Evolutionary conservation across 1,140 invertebrate genomes (phyloP).

Genomic region (Orchesella cincta): DNA sequence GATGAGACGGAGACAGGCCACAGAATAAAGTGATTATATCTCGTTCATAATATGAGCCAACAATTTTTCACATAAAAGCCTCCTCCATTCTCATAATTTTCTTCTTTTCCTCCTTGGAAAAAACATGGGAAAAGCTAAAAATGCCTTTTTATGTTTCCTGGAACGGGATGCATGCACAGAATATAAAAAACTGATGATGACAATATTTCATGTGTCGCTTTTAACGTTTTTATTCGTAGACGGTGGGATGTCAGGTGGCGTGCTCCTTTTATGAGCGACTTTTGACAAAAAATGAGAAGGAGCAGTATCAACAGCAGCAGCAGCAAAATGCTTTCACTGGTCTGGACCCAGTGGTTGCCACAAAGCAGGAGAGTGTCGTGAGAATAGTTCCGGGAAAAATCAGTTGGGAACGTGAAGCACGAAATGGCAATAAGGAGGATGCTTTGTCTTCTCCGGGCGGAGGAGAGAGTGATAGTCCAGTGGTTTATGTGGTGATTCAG

Average conservation of each 20-base stretch:
- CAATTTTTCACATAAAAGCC: too few species aligned
- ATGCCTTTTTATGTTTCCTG: too few species aligned
- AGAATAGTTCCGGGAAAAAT: conserved; percentile 54
- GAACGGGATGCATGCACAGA: too few species aligned
- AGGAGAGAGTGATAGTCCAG: conserved; percentile 55
- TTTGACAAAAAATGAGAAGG: conserved; percentile 54
- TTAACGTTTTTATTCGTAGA: conserved; percentile 62
- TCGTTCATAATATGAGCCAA: too few species aligned
- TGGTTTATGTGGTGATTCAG: conserved; percentile 70
- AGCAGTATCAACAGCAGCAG: neutral
- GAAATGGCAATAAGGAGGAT: neutral
- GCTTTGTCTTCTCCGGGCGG: neutral
- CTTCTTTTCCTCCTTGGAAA: too few species aligned
- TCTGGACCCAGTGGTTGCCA: conserved; percentile 66
- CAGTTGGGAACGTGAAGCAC: conserved; percentile 20
- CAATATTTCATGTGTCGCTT: too few species aligned
- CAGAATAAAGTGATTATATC: too few species aligned
- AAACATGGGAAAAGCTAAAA: too few species aligned
- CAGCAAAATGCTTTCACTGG: neutral
- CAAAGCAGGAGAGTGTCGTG: conserved; percentile 67
- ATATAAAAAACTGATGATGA: too few species aligned
- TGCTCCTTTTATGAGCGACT: conserved; percentile 67
- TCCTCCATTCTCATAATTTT: too few species aligned
- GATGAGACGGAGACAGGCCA: too few species aligned
- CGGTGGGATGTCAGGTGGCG: conserved; percentile 68